These are phyloP conservation scores for Lutjanus erythropterus DNA, from an alignment of 2,113 vertebrate species.

Conservation along the genomic window DNA sequence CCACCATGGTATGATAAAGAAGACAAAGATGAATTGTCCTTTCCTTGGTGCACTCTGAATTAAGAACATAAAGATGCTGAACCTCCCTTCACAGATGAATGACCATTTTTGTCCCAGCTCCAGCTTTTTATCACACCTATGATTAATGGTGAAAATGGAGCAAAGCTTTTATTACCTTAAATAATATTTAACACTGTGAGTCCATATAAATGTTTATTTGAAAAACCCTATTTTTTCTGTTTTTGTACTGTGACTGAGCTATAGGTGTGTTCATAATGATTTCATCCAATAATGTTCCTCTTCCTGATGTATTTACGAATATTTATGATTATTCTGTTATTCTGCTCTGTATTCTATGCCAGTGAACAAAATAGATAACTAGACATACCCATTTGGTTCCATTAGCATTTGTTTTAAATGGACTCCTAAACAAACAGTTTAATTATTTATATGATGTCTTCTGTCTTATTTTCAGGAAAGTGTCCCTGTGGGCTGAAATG, in stretches of 20 bases:
- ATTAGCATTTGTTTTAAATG: not conserved
- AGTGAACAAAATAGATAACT: not conserved
- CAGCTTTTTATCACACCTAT: conserved; percentile 4
- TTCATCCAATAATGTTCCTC: not conserved
- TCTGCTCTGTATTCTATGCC: not conserved
- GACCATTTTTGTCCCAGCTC: conserved; percentile 2
- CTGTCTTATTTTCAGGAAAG: not conserved
- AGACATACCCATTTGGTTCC: not conserved
- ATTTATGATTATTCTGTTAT: not conserved
- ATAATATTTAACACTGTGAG: not conserved
- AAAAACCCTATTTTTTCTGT: not conserved
- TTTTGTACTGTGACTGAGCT: not conserved
- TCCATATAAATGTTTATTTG: not conserved
- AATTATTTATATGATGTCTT: not conserved
- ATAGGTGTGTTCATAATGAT: not conserved
- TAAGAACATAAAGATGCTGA: conserved; percentile 37
- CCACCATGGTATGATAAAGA: conserved; percentile 90
- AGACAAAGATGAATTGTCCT: conserved; percentile 72
- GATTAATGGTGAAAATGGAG: not conserved
- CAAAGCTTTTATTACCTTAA: not conserved
- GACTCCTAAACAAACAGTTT: not conserved
- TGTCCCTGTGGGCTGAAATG: not conserved
- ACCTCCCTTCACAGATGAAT: conserved; percentile 29
- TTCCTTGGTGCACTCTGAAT: conserved; percentile 37
- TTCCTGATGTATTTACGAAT: not conserved